phyloP scores from a whole-genome alignment of 2,888 invertebrate species.

The Linhomoeus sp. region DNA sequence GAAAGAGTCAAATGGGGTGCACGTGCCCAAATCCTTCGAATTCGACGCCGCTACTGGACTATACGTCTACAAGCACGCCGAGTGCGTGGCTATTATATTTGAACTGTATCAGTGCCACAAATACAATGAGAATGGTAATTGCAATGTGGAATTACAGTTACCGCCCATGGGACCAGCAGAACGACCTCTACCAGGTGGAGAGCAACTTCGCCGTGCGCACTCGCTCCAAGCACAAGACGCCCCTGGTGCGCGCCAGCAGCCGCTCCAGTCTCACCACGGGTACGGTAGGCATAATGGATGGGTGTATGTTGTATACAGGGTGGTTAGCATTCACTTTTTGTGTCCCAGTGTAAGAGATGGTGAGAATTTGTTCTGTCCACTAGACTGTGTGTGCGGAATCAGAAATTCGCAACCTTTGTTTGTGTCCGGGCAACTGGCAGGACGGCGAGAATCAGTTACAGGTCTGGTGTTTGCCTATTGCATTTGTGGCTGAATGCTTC shows the following conservation, averaged over 20 bases:
- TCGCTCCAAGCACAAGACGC: constrained; percentile 51
- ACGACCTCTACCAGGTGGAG: constrained; percentile 69
- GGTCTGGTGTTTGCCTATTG: too few relatives aligned
- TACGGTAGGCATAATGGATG: too few relatives aligned
- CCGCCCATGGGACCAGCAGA: constrained; percentile 67
- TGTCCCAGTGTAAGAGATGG: too few relatives aligned
- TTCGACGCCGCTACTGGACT: constrained; percentile 38
- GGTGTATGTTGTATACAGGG: too few relatives aligned
- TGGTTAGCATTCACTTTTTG: too few relatives aligned
- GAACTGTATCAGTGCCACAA: background rate
- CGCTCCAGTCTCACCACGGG: too few relatives aligned
- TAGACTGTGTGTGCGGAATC: too few relatives aligned
- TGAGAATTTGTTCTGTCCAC: too few relatives aligned
- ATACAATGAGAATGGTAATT: background rate
- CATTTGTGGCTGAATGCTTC: too few relatives aligned
- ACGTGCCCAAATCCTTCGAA: constrained; percentile 55
- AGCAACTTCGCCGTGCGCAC: constrained; percentile 56
- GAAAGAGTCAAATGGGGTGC: constrained; percentile 38
- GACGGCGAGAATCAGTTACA: too few relatives aligned
- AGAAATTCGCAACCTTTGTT: too few relatives aligned
- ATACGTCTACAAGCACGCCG: constrained; percentile 57
- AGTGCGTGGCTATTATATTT: constrained; percentile 29
- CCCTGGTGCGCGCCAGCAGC: constrained; percentile 43
- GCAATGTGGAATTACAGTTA: constrained; percentile 28
- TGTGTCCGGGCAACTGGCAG: too few relatives aligned